phyloP scores from a whole-genome alignment of 1,140 invertebrate genomes.

The Drosophila navojoa region DNA sequence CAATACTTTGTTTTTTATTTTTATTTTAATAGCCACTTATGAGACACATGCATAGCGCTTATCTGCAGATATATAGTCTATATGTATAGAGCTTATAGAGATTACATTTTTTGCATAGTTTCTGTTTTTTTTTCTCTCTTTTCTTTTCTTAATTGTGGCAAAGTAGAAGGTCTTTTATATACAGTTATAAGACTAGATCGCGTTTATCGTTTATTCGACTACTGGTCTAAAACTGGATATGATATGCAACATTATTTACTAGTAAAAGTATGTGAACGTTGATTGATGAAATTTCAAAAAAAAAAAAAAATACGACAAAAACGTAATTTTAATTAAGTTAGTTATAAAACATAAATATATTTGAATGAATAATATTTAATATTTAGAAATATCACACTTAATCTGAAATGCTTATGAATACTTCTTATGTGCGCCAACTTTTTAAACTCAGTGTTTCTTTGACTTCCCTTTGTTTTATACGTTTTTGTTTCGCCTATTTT shows the following conservation, averaged over 20 bases:
- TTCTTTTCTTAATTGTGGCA: conserved; percentile 18
- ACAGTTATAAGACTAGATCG: conserved; percentile 32
- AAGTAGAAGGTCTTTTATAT: conserved; percentile 29
- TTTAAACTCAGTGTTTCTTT: conserved; percentile 3
- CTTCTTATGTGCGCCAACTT: background rate
- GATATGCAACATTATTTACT: conserved; percentile 5
- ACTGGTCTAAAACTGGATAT: conserved; percentile 21
- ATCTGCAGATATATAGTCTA: background rate
- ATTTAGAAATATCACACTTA: no score
- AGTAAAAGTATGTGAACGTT: background rate
- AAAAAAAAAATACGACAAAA: no score
- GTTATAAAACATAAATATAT: no score
- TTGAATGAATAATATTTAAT: no score
- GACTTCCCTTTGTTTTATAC: background rate
- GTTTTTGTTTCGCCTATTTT: conserved; percentile 35
- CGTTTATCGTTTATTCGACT: conserved; percentile 27
- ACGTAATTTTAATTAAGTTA: no score
- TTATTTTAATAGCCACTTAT: conserved; percentile 17
- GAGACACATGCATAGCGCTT: background rate
- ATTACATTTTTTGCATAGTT: conserved; percentile 31
- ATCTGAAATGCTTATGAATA: no score
- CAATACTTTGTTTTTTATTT: background rate
- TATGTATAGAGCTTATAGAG: conserved; percentile 21
- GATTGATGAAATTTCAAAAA: background rate
- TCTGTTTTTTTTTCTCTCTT: conserved; percentile 1